phyloP scores from a whole-genome alignment of 2,797 vertebrate species.

The Chrosomus eos region DNA sequence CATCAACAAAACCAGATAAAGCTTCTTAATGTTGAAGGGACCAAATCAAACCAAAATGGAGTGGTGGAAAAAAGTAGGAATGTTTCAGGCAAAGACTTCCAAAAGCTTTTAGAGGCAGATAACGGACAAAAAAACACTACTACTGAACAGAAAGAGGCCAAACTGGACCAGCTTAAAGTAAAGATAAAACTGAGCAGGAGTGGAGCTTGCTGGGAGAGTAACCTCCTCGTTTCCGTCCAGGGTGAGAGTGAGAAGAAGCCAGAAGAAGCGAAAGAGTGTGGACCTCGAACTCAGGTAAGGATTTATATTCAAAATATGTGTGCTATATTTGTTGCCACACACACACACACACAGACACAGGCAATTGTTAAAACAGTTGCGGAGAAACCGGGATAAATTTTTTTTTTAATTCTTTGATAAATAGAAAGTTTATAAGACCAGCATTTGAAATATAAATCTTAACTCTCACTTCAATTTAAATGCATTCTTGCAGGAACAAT shows the following conservation, averaged over 20 bases:
- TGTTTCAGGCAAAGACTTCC: conserved; percentile 40
- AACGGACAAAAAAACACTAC: background rate
- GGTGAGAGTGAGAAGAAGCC: conserved; percentile 45
- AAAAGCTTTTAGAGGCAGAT: conserved; percentile 22
- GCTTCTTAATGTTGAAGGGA: background rate
- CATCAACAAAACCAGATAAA: conserved; percentile 13
- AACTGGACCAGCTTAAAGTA: conserved; percentile 47
- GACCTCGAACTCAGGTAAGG: background rate
- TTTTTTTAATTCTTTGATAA: too few species aligned
- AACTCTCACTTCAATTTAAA: background rate
- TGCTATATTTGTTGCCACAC: background rate
- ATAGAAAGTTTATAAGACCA: background rate
- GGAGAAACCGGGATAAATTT: too few species aligned
- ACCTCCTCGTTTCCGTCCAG: conserved; percentile 61
- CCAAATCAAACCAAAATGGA: background rate
- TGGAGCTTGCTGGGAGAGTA: conserved; percentile 71
- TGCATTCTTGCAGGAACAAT: background rate
- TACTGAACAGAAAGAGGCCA: conserved; percentile 7
- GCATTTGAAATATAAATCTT: background rate
- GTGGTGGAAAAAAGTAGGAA: background rate
- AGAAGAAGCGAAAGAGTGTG: conserved; percentile 20
- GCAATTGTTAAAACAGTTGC: too few species aligned
- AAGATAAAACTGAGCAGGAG: conserved; percentile 74
- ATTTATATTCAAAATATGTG: background rate
- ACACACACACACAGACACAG: background rate